A percentile compares a stretch with the other conserved stretches of the same genome.
Conservation (phyloP, 1,140 invertebrate genomes). For the Meloidogyne chitwoodi region DNA sequence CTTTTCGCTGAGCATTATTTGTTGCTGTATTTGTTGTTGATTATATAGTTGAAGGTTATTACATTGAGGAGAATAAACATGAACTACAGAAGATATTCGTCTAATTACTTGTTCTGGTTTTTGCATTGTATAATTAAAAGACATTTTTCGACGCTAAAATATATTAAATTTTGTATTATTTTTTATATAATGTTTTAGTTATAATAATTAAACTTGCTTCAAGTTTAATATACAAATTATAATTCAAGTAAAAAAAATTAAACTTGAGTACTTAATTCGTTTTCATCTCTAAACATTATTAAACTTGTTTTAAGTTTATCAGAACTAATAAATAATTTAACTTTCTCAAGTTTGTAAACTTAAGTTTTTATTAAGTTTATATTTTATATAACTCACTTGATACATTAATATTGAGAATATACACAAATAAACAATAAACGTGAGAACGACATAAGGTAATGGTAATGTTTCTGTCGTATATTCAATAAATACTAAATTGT, state of each 20-base stretch:
- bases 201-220: too few relatives aligned
- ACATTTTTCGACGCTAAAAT: neutral
- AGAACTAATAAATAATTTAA: too few relatives aligned
- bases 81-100: neutral
- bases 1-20: neutral
- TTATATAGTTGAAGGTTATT: neutral
- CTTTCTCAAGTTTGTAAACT: neutral
- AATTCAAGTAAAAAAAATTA: too few relatives aligned
- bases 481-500: neutral
- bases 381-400: neutral
- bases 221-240: too few relatives aligned
- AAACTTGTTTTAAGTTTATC: neutral
- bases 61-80: neutral
- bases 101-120: neutral
- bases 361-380: neutral
- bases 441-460: neutral
- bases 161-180: neutral
- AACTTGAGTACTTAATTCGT: too few relatives aligned
- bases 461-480: neutral
- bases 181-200: too few relatives aligned
- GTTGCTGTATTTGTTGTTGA: neutral
- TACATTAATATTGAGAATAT: neutral
- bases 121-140: neutral
- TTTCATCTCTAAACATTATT: neutral
- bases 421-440: neutral